phyloP scores from a whole-genome alignment of 2,888 invertebrate species.

The Pheosia gnoma region DNA sequence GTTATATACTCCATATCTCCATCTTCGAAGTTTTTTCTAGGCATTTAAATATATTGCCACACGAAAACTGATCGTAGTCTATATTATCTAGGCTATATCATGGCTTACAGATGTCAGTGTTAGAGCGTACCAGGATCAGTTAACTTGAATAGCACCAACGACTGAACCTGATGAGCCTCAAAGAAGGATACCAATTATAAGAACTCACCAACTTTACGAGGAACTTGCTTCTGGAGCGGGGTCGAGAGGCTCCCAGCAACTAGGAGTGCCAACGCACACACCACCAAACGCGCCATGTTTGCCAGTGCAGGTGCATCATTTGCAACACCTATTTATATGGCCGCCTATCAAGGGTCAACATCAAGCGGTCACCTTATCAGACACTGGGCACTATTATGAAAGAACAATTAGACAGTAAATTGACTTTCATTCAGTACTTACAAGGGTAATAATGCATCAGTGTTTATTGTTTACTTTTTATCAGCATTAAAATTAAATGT shows the following conservation, averaged over 20 bases:
- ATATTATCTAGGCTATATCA: too few relatives aligned
- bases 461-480: conserved; percentile 5
- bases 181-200: not conserved
- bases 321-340: conserved; percentile 49
- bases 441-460: conserved; percentile 11
- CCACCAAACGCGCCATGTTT: conserved; percentile 66
- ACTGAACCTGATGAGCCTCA: not conserved
- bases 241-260: conserved; percentile 65
- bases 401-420: conserved; percentile 20
- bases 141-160: not conserved
- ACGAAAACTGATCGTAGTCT: too few relatives aligned
- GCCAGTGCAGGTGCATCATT: conserved; percentile 43
- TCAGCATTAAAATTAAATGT: not conserved
- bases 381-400: conserved; percentile 23
- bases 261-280: conserved; percentile 61
- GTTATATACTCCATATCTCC: too few relatives aligned
- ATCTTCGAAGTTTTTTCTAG: too few relatives aligned
- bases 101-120: too few relatives aligned
- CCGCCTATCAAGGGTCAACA: conserved; percentile 5
- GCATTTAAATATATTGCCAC: too few relatives aligned
- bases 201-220: conserved; percentile 64
- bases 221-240: conserved; percentile 45
- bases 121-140: too few relatives aligned
- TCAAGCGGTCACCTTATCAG: conserved; percentile 28
- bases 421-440: conserved; percentile 24